Percentiles rank a stretch among this genome's conserved stretches.
phyloP scores from a whole-genome alignment of 2,797 vertebrate species.

The Calcarius lapponicus region DNA sequence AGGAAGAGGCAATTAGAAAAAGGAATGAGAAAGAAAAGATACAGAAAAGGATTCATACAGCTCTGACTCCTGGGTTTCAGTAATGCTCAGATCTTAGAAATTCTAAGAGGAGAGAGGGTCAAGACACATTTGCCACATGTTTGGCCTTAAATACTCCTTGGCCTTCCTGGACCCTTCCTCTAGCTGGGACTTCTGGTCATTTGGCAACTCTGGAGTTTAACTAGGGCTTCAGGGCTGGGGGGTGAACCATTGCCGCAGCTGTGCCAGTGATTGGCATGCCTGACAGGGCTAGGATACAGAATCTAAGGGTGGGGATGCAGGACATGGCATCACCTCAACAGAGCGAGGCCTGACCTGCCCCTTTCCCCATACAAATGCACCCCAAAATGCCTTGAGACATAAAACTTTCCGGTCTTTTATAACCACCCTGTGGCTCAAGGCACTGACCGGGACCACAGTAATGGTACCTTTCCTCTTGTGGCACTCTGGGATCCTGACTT shows the following conservation, averaged over 20 bases:
- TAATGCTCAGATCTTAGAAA: neutral
- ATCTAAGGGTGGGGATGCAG: neutral
- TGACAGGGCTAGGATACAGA: neutral
- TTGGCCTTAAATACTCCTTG: neutral
- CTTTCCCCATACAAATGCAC: neutral
- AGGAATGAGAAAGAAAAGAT: neutral
- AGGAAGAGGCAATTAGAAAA: neutral
- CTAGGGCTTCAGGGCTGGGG: neutral
- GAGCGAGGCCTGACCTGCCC: neutral
- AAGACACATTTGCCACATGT: rapidly evolving
- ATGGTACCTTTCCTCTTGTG: neutral
- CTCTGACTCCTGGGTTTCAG: neutral
- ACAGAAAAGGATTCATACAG: neutral
- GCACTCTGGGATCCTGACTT: neutral
- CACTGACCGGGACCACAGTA: rapidly evolving
- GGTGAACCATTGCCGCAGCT: neutral
- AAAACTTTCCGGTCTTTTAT: neutral
- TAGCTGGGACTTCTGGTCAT: neutral
- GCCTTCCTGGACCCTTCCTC: neutral
- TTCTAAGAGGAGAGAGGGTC: neutral
- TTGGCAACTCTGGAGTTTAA: neutral
- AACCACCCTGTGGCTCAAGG: rapidly evolving
- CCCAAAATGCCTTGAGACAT: neutral
- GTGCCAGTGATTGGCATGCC: neutral
- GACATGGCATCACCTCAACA: neutral